Evolutionary conservation across 2,113 vertebrate species (phyloP).

Genomic region (Tichodroma muraria): DNA sequence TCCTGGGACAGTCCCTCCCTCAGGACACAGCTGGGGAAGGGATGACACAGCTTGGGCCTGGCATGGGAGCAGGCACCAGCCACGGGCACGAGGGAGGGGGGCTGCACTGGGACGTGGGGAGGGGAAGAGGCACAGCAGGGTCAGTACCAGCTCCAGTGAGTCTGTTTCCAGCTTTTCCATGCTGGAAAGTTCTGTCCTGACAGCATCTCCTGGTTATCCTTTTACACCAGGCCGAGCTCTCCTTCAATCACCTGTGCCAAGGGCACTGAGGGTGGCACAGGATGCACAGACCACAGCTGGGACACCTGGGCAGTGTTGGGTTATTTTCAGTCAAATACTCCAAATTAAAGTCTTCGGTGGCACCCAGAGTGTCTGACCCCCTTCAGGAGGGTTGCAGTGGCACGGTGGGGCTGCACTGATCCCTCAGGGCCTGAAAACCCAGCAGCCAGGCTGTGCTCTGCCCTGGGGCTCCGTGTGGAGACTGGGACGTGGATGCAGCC

Average conservation of each 20-base stretch:
- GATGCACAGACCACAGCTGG: neutral
- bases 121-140: neutral
- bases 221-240: neutral
- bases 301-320: too few species aligned
- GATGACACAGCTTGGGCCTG: fast-evolving
- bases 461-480: fast-evolving
- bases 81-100: fast-evolving
- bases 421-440: neutral
- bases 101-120: fast-evolving
- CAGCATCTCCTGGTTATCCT: neutral
- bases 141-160: neutral
- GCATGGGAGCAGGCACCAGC: neutral
- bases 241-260: fast-evolving
- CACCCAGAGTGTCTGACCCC: neutral
- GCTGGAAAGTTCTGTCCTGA: neutral
- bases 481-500: too few species aligned
- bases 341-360: neutral
- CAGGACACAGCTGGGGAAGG: neutral
- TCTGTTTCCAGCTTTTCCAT: neutral
- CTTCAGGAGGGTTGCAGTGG: too few species aligned
- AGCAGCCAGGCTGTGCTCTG: neutral
- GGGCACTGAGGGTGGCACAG: neutral
- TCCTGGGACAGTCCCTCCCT: neutral
- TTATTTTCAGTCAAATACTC: neutral
- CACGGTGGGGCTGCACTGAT: too few species aligned